Base-by-base conservation (phyloP, 2,797 vertebrate genomes). In the Anabas testudineus region DNA sequence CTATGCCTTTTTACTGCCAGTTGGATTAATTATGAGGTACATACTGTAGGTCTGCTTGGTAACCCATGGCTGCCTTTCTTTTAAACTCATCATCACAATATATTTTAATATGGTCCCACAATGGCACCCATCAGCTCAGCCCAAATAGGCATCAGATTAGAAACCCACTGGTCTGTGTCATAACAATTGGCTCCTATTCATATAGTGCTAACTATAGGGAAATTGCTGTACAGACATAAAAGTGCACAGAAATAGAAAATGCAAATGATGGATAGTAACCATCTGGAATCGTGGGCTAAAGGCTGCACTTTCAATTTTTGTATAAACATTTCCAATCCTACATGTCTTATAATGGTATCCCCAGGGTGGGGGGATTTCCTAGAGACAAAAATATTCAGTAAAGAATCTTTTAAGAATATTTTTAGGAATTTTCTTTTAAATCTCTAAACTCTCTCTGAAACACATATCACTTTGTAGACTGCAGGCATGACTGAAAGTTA, bases 121-220 rank as follows among this genome's bases (percentile, higher is more conserved):
- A 82, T 55, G 59, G 32, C 30, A 10, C 51, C 71, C 67, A 81
- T 83, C 54, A 74, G 34, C 72, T 83, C 66, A 24, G 26, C 55
- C 47, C 28, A 72, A 80, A 82, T 46, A 43, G 68, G 48, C 55
- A 45, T 62, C 37, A 53, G 47, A 83, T 86, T 74, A 81, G 75
- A 88, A 87, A 83, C 39, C 46, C 76, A 67, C 59, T 78, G 56
- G 60, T 26, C 56, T 79, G 80, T 87, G 71, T 83, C 72, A 87
- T 80, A 81, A 65, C 62, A 68, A 58, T 51, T 47, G 45, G 21
- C 62, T 78, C 51, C 22, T 54, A 60, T 78, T 73, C 76, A 77
- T 56, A 47, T 21, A 64, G 63, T 16, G 62, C 24, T 37, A 47
- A 66, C 39, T 28, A 53, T 49, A 52, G 57, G 47, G 48, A 30